Conservation (phyloP, 2,797 vertebrate genomes). For the Psittacula echo region DNA sequence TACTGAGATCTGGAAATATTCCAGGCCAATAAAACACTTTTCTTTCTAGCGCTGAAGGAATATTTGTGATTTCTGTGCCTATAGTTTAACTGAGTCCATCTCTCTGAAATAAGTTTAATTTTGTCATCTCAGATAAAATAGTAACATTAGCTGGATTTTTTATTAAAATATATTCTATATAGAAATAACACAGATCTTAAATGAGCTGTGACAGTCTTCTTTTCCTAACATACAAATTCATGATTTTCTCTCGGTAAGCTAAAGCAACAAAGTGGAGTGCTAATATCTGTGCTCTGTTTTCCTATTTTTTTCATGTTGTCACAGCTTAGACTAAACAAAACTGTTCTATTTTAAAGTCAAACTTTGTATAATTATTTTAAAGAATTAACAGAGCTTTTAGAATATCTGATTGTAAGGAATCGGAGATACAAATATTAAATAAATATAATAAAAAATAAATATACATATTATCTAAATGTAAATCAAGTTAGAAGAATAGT, state of each 20-base stretch:
- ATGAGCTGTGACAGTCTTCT: background rate
- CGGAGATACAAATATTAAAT: background rate
- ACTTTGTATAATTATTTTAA: background rate
- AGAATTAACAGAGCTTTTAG: background rate
- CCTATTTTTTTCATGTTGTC: background rate
- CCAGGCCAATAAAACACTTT: background rate
- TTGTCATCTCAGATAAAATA: background rate
- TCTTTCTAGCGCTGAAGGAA: background rate
- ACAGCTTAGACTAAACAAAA: constrained; percentile 10
- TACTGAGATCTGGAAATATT: background rate
- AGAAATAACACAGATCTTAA: background rate
- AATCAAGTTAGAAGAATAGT: background rate
- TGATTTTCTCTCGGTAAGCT: background rate
- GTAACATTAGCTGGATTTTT: background rate
- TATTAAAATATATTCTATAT: background rate
- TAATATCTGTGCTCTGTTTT: background rate
- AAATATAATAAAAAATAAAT: background rate
- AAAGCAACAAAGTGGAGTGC: background rate
- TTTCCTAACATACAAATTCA: background rate
- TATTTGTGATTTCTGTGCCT: background rate
- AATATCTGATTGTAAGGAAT: background rate
- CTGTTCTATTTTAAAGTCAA: background rate
- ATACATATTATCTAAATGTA: background rate
- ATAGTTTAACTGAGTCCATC: background rate
- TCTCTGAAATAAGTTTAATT: background rate